Base-by-base conservation (phyloP, 2,888 invertebrate species). In the Drosophila trichaetosa region DNA sequence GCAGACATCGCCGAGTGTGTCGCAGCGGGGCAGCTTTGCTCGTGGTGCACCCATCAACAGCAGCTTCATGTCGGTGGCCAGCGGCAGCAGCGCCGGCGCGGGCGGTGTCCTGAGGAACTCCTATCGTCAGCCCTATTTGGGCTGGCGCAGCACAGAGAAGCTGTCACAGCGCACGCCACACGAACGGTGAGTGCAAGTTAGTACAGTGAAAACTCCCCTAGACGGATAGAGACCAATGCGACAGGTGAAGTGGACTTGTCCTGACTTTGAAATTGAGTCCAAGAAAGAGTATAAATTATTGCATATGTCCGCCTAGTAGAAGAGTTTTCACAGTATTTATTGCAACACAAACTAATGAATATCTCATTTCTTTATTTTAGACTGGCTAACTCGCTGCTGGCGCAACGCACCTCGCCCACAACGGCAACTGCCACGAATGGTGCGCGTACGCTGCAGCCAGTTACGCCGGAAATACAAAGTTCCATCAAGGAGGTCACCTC, bases 401-500 rank as follows among this genome's bases (percentile, higher is more conserved):
- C 95, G 66, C 89, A 87, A 70, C 87, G 83, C 64, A 80, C 84
- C 65, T 77, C 88, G 11, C 81, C 83, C 6, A 87, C 73, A 42
- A 51, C 73, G 18, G 64, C 73, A 6, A 69, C 65, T n/a, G 89
- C 78, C 16, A 67, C 79, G 51, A 86, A 82, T 63, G 82, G 76
- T 6, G 58, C 71, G 33, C 73, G 72, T 13, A 6, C 89, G 71
- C 64, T 90, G 66, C 83, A 87, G 62, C 89, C 91, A 6, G 93
- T 92, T 38, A 94, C 94, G 78, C 94, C 94, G 71, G 96, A 96
- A 92, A 97, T 97, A 74, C 96, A 96, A 92, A 95, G 97, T 76
- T 97, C 97, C 68, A 98, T 98, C 92, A 97, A 97, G 93, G 97
- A 97, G 93, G 98, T 98, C 80, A 98, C 98, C 77, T 97, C 97